Evolutionary conservation across 1,140 invertebrate genomes (phyloP).

Genomic region (Trichomalopsis sarcophagae): DNA sequence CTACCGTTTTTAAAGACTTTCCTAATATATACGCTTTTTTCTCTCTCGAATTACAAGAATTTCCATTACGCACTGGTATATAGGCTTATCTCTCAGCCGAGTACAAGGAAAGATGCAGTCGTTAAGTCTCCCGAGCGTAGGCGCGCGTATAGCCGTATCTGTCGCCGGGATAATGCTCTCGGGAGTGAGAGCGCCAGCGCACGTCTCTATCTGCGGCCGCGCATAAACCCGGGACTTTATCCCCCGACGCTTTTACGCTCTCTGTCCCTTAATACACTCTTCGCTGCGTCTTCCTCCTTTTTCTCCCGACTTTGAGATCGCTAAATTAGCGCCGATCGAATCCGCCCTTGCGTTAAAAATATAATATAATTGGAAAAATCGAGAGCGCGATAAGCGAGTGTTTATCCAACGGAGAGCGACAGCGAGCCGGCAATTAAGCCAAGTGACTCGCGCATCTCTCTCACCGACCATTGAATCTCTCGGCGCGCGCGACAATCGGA

Average conservation of each 20-base stretch:
- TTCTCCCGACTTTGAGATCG: conserved; percentile 40
- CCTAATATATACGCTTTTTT: no score
- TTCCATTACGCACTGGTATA: not conserved
- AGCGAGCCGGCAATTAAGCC: conserved; percentile 68
- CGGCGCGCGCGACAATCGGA: not conserved
- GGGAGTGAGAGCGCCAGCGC: conserved; percentile 61
- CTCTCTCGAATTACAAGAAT: not conserved
- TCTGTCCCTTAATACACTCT: conserved; percentile 45
- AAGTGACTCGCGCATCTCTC: conserved; percentile 62
- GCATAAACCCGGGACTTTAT: conserved; percentile 74
- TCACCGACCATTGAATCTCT: not conserved
- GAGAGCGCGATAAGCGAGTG: not conserved
- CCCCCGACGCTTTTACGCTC: conserved; percentile 59
- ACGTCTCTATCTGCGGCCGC: conserved; percentile 71
- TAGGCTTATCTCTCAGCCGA: not conserved
- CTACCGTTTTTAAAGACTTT: not conserved
- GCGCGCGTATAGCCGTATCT: conserved; percentile 67
- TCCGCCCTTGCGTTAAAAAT: no score
- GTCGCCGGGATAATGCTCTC: conserved; percentile 72
- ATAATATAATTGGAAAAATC: no score
- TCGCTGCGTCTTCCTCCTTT: not conserved
- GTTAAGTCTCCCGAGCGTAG: conserved; percentile 27
- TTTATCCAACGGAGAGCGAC: not conserved
- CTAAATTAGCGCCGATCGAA: conserved; percentile 46
- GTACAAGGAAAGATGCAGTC: conserved; percentile 33